phyloP scores from a whole-genome alignment of 2,888 invertebrate genomes.

The Catocala nupta region DNA sequence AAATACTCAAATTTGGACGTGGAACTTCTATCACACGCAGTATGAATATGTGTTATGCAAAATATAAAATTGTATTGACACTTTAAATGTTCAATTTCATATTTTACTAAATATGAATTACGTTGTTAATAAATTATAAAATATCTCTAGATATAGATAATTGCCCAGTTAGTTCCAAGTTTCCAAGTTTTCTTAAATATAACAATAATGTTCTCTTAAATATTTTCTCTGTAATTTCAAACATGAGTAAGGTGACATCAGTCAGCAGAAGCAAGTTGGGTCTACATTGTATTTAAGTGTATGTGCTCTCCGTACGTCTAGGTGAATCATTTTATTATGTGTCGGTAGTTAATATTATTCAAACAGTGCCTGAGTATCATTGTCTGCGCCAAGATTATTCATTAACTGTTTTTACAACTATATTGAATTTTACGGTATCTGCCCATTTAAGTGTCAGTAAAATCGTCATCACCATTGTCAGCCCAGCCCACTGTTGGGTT shows the following conservation, averaged over 20 bases:
- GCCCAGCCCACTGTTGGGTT: not conserved
- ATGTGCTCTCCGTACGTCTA: conserved; percentile 22
- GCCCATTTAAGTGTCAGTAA: not conserved
- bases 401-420: conserved; percentile 20
- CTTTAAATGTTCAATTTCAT: too few species aligned
- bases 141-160: too few species aligned
- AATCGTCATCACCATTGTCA: not conserved
- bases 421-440: not conserved
- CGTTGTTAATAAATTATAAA: too few species aligned
- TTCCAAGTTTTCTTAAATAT: too few species aligned
- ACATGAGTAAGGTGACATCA: conserved; percentile 41
- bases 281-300: conserved; percentile 29
- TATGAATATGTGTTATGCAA: too few species aligned
- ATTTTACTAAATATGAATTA: too few species aligned
- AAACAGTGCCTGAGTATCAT: conserved; percentile 38
- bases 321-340: conserved; percentile 33
- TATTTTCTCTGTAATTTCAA: conserved; percentile 44
- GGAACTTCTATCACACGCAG: too few species aligned
- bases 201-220: conserved; percentile 4
- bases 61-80: too few species aligned
- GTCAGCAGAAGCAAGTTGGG: conserved; percentile 37
- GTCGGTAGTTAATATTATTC: conserved; percentile 29
- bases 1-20: too few species aligned
- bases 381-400: conserved; percentile 63
- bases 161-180: too few species aligned